Evolutionary conservation across 2,113 vertebrate species (phyloP), one percentile per base, ranked within the genome.

Genomic region (Brachyistius frenatus): DNA sequence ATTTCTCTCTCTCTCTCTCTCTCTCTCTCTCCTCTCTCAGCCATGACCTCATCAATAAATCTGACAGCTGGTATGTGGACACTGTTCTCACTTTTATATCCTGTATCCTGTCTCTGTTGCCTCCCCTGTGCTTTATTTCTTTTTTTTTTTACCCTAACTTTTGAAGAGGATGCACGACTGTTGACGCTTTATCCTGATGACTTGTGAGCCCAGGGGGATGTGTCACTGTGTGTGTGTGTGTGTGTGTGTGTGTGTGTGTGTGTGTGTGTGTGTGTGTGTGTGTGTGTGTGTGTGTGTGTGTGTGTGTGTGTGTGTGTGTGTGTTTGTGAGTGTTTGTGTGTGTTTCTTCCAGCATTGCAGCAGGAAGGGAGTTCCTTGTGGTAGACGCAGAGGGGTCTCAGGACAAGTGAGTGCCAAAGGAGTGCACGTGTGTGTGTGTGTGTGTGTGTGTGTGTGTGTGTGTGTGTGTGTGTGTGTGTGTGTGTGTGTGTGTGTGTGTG

Each of bases 331-430:
- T 70, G 53, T 73, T 39, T 41, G 53, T 76, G 64, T 58, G 63
- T 23, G 44, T 71, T 74, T 73, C 33, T 78, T 65, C 23, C 62
- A 58, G 63, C 57, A 56, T 5, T 66, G 58, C 66, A 81, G 80
- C 88, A 90, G 88, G 89, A 92, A 89, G 85, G 88, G 88, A 89
- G 88, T 91, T 78, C 54, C 85, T 85, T 50, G 54, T 50, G 13
- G 58, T 37, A 50, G 23, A 23, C 23, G 23, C 23, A 23, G 60
- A 63, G 32, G 36, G 65, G 73, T 82, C 61, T 80, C 57, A 5
- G 58, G 73, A 78, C 63, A 64, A 74, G 79, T 14, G 30, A 73
- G 54, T 55, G 72, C 75, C 73, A 85, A 73, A 79, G 71, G 23
- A 46, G 37, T 54, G 57, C 39, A 36, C 11, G 31, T 62, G 70